Base-by-base conservation (phyloP, 1,140 invertebrate species). In the Ceratitis capitata region DNA sequence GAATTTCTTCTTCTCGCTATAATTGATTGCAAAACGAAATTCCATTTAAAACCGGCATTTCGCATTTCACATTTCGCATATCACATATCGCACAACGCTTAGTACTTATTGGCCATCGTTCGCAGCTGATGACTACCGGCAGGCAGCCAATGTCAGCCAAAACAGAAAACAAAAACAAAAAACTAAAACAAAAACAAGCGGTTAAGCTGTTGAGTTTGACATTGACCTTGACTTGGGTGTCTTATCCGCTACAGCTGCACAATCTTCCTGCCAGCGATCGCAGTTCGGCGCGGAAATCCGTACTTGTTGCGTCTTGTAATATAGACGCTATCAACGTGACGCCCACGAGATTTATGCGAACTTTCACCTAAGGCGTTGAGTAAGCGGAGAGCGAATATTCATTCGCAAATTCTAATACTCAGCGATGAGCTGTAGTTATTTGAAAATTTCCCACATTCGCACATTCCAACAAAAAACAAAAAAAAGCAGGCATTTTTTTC, bases 181-280 rank as follows among this genome's bases (percentile, higher is more conserved):
- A n/a, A n/a, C n/a, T n/a, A n/a, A n/a, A n/a, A 5, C 56, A 12
- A 2, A 26, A 29, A 2, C 10, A n/a, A 78, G 69, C 39, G n/a
- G n/a, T n/a, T n/a, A n/a, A n/a, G n/a, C 42, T n/a, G 42, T 32
- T 45, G 14, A 16, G 16, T 35, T 69, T 69, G 39, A 12, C 69
- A 78, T 45, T 78, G 69, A 78, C 69, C 69, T 78, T 78, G 69
- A 78, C 32, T 78, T 78, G n/a, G 16, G 39, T 78, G 42, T 78
- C 35, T 78, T 78, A 78, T 42, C 69, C 9, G 39, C 16, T 78
- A 45, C n/a, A 78, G 39, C 23, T 26, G 39, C 19, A n/a, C n/a
- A 23, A 78, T 78, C 45, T 45, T 19, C 5, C 35, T 45, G 69
- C 69, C 39, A 45, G 39, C 51, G 45, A 45, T 23, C 4, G 19